Percentiles rank a stretch among this genome's conserved stretches.
Evolutionary conservation across 2,797 vertebrate species (phyloP).

Genomic region (Scleropages formosus): DNA sequence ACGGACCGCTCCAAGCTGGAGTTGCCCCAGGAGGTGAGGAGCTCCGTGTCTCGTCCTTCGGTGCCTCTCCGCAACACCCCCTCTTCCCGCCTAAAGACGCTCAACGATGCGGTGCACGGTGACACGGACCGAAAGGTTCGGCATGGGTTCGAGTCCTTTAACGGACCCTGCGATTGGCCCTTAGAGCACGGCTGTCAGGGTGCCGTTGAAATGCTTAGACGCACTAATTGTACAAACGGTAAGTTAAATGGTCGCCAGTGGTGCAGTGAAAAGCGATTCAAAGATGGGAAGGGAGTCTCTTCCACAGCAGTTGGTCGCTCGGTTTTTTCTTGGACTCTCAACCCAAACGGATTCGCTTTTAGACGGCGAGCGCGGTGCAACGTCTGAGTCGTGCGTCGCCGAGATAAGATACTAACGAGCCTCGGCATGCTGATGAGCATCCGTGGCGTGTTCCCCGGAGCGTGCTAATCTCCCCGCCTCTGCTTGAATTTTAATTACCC

Average conservation of each 20-base stretch:
- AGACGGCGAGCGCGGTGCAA: neutral
- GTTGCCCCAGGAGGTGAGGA: constrained; percentile 89
- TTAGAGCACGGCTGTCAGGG: too few relatives aligned
- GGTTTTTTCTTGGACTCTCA: neutral
- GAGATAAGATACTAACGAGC: constrained; percentile 44
- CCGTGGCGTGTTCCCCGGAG: constrained; percentile 20
- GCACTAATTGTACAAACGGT: too few relatives aligned
- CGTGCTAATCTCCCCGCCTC: constrained; percentile 44
- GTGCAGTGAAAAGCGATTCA: too few relatives aligned
- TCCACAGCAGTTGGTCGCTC: neutral
- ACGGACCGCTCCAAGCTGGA: constrained; percentile 89
- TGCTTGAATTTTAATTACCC: constrained; percentile 46
- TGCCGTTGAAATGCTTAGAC: too few relatives aligned
- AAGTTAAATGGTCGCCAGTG: too few relatives aligned
- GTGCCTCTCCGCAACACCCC: too few relatives aligned
- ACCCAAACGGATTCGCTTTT: neutral
- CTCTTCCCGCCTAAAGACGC: too few relatives aligned
- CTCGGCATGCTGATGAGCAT: constrained; percentile 34
- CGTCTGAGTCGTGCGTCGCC: neutral
- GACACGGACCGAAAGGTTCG: too few relatives aligned
- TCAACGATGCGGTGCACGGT: too few relatives aligned
- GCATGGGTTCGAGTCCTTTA: too few relatives aligned
- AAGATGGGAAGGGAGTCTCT: too few relatives aligned
- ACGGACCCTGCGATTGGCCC: too few relatives aligned
- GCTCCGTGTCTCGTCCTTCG: neutral